These are phyloP conservation scores for Plebejus argus DNA, from an alignment of 2,888 invertebrate genomes.

Conservation along the genomic window DNA sequence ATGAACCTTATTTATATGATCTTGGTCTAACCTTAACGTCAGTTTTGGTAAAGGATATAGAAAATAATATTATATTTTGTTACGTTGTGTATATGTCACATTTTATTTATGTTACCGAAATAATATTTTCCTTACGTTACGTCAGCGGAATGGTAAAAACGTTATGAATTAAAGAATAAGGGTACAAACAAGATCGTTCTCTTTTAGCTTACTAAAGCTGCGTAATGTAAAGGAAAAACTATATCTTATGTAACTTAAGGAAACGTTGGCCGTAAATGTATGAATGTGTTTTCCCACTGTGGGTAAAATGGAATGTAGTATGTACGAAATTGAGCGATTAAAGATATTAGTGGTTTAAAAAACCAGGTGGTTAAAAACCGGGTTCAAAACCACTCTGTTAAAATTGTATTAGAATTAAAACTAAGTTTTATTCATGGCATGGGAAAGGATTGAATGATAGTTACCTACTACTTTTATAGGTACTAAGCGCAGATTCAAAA, in stretches of 20 bases:
- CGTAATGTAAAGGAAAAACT: not conserved
- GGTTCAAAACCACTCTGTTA: too few relatives aligned
- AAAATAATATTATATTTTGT: too few relatives aligned
- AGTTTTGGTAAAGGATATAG: too few relatives aligned
- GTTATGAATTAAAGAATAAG: slow-evolving; percentile 8
- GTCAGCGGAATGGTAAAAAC: not conserved
- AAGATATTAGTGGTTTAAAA: too few relatives aligned
- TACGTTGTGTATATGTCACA: too few relatives aligned
- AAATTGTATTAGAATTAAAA: too few relatives aligned
- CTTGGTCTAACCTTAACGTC: not conserved
- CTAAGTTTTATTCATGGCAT: too few relatives aligned
- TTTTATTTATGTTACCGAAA: not conserved
- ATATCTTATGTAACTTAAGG: not conserved
- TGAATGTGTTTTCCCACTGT: not conserved
- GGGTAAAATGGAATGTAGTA: not conserved
- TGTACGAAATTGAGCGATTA: too few relatives aligned
- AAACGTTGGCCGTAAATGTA: not conserved
- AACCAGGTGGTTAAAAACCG: too few relatives aligned
- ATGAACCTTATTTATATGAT: not conserved
- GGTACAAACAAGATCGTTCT: not conserved
- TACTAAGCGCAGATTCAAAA: too few relatives aligned
- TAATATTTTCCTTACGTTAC: not conserved
- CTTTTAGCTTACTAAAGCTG: not conserved
- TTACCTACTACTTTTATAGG: too few relatives aligned
- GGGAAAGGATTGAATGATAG: too few relatives aligned